A percentile compares a stretch with the other conserved stretches of the same genome.
Conservation (phyloP, 2,113 vertebrate genomes). For the Galbula dea region DNA sequence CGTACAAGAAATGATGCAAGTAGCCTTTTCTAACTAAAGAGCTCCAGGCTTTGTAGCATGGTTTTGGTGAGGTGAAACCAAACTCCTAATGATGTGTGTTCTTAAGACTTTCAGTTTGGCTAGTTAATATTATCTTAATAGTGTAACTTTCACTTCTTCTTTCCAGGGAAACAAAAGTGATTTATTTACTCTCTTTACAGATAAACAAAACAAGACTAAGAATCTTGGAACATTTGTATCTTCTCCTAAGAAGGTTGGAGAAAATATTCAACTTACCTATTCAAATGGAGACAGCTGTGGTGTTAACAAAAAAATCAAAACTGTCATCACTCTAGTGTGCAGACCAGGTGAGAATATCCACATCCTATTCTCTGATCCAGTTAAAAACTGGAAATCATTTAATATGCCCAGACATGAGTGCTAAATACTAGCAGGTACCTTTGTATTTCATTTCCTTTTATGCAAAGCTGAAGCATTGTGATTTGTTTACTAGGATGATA, state of each 20-base stretch:
- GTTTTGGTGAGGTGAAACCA: not conserved
- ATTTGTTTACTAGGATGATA: not conserved
- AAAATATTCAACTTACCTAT: slow-evolving; percentile 84
- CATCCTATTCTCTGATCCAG: not conserved
- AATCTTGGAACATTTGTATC: slow-evolving; percentile 88
- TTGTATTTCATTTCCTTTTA: not conserved
- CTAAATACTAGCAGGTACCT: not conserved
- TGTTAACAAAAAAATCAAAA: slow-evolving; percentile 72
- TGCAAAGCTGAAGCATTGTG: not conserved
- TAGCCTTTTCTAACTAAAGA: not conserved
- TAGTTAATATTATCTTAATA: not conserved
- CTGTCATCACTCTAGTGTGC: slow-evolving; percentile 84
- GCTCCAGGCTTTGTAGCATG: not conserved
- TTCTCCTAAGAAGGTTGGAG: slow-evolving; percentile 79
- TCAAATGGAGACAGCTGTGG: slow-evolving; percentile 81
- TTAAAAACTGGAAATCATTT: not conserved
- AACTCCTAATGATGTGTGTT: not conserved
- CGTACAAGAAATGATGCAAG: not conserved
- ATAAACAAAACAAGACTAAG: slow-evolving; percentile 57
- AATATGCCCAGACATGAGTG: not conserved
- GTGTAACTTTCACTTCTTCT: not conserved
- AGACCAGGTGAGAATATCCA: slow-evolving; percentile 80
- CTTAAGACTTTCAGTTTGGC: not conserved
- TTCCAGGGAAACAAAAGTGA: not conserved
- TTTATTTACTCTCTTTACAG: slow-evolving; percentile 64